phyloP scores from a whole-genome alignment of 2,113 vertebrate genomes.

The Nesoenas mayeri region DNA sequence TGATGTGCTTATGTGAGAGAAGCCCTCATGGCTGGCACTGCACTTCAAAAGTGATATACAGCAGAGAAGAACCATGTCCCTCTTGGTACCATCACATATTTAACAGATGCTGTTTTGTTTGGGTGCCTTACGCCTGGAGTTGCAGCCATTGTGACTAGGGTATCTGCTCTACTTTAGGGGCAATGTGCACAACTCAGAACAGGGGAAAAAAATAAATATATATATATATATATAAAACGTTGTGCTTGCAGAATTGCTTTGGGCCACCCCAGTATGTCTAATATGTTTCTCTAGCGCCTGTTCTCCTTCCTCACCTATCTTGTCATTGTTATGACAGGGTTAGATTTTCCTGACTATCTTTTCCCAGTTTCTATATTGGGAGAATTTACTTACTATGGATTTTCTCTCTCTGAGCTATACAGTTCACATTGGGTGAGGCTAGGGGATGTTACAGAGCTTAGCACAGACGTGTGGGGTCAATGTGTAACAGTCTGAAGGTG shows the following conservation, averaged over 20 bases:
- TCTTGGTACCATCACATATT: not conserved
- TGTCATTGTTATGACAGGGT: not conserved
- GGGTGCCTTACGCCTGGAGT: not conserved
- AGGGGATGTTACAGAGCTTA: not conserved
- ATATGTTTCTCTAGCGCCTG: not conserved
- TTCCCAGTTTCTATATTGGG: not conserved
- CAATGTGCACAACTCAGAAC: rapidly evolving
- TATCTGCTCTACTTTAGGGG: not conserved
- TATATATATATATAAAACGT: not conserved
- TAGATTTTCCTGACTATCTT: not conserved
- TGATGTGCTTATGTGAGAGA: not conserved
- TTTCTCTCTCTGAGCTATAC: not conserved
- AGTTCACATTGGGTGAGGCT: not conserved
- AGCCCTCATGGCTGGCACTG: not conserved
- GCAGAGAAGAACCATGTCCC: not conserved
- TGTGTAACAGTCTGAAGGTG: not conserved
- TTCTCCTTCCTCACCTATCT: not conserved
- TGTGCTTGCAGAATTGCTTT: not conserved
- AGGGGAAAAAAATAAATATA: no score
- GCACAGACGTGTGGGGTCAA: not conserved
- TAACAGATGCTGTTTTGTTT: not conserved
- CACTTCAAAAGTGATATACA: not conserved
- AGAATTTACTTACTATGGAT: not conserved
- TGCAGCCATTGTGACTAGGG: no score
- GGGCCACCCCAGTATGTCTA: not conserved